These are phyloP conservation scores for Conops quadrifasciatus DNA, from an alignment of 2,888 invertebrate genomes.

Conservation along the genomic window DNA sequence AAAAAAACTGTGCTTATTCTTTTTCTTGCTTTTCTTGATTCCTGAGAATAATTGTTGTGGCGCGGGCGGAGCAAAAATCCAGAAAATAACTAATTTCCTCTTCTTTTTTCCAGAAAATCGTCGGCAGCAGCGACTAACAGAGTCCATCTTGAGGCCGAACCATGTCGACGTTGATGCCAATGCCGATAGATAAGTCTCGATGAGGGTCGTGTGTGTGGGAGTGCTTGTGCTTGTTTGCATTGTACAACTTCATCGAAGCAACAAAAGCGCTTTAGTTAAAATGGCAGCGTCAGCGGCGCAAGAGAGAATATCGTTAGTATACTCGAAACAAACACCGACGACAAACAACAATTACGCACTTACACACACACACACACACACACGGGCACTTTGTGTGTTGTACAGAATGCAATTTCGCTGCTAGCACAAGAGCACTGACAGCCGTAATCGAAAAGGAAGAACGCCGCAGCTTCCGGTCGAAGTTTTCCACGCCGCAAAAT, in stretches of 20 bases:
- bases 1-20: neutral
- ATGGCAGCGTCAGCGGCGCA: neutral
- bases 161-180: no score
- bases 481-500: constrained; percentile 16
- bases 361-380: constrained; percentile 16
- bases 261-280: constrained; percentile 8
- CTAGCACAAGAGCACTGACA: neutral
- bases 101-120: neutral
- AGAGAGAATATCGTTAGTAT: neutral
- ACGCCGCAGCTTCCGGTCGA: constrained; percentile 11
- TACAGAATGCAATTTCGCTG: neutral
- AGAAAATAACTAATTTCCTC: no score
- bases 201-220: neutral
- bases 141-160: no score
- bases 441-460: neutral
- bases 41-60: no score
- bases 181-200: no score
- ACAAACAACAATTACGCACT: neutral
- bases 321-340: neutral
- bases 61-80: no score
- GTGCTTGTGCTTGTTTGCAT: neutral
- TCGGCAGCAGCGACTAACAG: neutral
- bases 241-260: constrained; percentile 5
- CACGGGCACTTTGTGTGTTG: neutral
- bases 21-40: neutral